phyloP scores from a whole-genome alignment of 2,797 vertebrate species.

The Podarcis siculus region DNA sequence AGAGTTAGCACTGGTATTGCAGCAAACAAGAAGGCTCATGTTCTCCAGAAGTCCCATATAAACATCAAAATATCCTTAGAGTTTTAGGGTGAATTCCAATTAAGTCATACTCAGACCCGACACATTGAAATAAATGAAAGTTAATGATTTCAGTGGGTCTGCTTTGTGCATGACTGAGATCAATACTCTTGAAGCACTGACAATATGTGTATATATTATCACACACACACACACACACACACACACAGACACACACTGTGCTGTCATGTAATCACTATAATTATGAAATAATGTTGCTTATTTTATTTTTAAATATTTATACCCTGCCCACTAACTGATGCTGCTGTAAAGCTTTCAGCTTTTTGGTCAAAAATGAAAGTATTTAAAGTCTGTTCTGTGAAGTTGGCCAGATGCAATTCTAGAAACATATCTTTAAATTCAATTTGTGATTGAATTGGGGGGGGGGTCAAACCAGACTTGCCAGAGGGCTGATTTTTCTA shows the following conservation, averaged over 20 bases:
- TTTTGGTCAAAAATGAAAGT: background rate
- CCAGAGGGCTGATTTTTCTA: background rate
- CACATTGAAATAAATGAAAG: no score
- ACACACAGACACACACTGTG: background rate
- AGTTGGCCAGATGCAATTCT: background rate
- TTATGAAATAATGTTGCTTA: background rate
- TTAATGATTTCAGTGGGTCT: no score
- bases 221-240: no score
- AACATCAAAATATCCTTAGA: background rate
- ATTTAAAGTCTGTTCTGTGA: background rate
- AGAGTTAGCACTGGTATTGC: background rate
- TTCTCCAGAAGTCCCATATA: background rate
- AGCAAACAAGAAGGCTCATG: background rate
- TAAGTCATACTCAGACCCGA: no score
- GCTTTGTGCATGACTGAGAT: no score
- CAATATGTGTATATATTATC: no score
- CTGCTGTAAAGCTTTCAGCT: background rate
- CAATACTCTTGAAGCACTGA: no score
- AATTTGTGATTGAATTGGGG: background rate
- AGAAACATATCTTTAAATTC: background rate
- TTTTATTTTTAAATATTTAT: background rate
- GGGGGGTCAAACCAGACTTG: background rate
- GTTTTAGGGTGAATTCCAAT: background rate
- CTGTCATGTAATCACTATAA: background rate
- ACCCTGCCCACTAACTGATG: background rate